Evolutionary conservation across 2,888 invertebrate genomes (phyloP).

Genomic region (Metacarcinus magister): DNA sequence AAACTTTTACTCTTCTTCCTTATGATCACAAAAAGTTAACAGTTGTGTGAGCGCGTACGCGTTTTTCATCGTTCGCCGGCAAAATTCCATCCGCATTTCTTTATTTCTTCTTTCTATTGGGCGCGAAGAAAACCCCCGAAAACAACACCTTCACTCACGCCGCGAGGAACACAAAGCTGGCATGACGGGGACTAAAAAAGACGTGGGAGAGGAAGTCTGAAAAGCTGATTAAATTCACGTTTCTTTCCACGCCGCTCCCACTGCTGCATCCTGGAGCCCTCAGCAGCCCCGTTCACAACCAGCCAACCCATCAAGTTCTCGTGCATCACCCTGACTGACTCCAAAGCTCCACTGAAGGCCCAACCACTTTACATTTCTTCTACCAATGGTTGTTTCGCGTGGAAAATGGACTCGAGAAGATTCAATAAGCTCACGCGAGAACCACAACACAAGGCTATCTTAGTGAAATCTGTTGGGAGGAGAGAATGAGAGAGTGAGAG

Average conservation of each 20-base stretch:
- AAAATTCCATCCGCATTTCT: neutral
- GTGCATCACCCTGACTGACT: slow-evolving; percentile 10
- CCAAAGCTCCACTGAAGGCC: neutral
- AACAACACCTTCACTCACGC: neutral
- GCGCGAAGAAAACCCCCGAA: neutral
- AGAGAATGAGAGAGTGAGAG: neutral
- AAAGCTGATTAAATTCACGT: neutral
- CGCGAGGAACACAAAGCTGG: neutral
- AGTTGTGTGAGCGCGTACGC: neutral
- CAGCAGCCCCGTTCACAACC: neutral
- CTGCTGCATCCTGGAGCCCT: neutral
- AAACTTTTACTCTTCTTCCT: neutral
- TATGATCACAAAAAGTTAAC: neutral
- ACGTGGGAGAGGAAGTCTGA: neutral
- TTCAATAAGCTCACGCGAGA: slow-evolving; percentile 49
- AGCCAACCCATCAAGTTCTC: neutral
- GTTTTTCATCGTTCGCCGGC: neutral
- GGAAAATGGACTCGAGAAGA: neutral
- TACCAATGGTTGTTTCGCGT: neutral
- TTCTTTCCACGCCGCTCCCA: neutral
- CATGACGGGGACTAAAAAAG: neutral
- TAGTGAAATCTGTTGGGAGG: neutral
- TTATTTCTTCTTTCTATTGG: neutral
- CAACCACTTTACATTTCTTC: slow-evolving; percentile 7
- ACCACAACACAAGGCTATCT: neutral